Evolutionary conservation across 2,888 invertebrate genomes (phyloP).

Genomic region (Ramazzottius varieornatus): DNA sequence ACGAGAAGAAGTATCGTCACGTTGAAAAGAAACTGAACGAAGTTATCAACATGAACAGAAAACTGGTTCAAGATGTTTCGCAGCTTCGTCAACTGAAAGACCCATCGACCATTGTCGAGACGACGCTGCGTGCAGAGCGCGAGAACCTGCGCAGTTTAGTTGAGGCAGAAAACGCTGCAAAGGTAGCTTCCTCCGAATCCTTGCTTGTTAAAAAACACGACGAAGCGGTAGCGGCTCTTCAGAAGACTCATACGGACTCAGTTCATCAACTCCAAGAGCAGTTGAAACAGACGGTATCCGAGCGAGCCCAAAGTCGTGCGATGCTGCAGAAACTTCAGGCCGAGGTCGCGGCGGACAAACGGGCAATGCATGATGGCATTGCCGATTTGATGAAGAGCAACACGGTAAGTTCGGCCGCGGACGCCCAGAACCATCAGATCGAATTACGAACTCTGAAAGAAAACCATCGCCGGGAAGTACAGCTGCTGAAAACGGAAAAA

Average conservation of each 20-base stretch:
- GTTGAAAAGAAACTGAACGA: neutral
- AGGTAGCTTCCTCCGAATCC: no score
- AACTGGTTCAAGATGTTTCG: neutral
- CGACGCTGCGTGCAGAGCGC: neutral
- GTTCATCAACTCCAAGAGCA: neutral
- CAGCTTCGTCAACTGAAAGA: neutral
- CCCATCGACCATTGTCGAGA: neutral
- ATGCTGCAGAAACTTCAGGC: no score
- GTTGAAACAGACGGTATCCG: neutral
- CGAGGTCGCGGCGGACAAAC: no score
- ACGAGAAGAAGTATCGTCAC: neutral
- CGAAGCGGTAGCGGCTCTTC: neutral
- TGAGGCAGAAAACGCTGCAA: no score
- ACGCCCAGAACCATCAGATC: no score
- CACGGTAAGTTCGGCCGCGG: no score
- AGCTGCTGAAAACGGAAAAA: neutral
- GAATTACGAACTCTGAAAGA: neutral
- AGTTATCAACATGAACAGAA: neutral
- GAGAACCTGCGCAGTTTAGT: neutral
- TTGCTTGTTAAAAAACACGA: neutral
- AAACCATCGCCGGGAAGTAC: neutral
- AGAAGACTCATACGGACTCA: neutral
- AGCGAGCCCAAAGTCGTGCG: no score
- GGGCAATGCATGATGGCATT: neutral
- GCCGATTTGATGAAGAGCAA: neutral